These are phyloP conservation scores for Campoletis sonorensis DNA, from an alignment of 1,140 invertebrate genomes.

Conservation along the genomic window DNA sequence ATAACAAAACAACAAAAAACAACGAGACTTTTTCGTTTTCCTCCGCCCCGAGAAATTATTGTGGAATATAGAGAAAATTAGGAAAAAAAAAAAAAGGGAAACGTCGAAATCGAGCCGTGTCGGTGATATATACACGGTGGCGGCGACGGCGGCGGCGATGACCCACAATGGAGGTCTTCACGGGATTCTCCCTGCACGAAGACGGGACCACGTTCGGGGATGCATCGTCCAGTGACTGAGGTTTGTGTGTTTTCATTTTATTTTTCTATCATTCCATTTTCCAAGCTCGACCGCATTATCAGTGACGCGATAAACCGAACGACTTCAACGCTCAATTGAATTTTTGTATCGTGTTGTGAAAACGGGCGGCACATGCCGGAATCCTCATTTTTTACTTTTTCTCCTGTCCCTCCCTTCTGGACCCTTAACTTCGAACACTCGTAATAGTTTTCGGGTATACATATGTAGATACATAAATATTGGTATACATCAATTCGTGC, in stretches of 20 bases:
- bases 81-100: conserved; percentile 42
- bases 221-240: conserved; percentile 53
- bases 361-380: conserved; percentile 12
- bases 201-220: conserved; percentile 50
- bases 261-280: not conserved
- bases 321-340: no score
- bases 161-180: conserved; percentile 57
- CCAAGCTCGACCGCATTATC: not conserved
- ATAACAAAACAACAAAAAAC: not conserved
- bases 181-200: conserved; percentile 47
- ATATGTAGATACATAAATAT: no score
- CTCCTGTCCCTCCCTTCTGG: conserved; percentile 20
- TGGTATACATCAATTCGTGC: no score
- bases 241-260: conserved; percentile 49
- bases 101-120: conserved; percentile 35
- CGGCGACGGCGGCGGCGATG: conserved; percentile 46
- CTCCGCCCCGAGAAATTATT: not conserved
- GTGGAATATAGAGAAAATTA: conserved; percentile 29
- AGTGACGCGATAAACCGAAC: not conserved
- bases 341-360: not conserved
- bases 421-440: not conserved
- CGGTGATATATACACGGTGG: conserved; percentile 27
- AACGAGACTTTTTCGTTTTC: not conserved
- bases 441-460: no score
- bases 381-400: not conserved